Evolutionary conservation across 2,113 vertebrate genomes (phyloP).

Genomic region (Hippoglossus stenolepis): DNA sequence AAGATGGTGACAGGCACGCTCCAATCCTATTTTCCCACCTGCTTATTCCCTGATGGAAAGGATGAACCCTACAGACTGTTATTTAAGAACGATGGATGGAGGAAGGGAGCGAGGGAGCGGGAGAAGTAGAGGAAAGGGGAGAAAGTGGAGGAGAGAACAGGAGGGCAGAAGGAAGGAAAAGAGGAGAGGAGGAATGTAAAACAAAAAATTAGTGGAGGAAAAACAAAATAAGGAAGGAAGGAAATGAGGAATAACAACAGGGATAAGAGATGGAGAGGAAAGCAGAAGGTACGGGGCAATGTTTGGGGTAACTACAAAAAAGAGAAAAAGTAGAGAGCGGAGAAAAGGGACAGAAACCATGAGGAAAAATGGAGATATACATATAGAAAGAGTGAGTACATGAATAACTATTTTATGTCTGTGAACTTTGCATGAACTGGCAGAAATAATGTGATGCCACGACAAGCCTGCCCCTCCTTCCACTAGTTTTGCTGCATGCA

Average conservation of each 20-base stretch:
- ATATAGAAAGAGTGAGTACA: constrained; percentile 27
- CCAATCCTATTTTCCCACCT: constrained; percentile 75
- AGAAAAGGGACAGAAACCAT: constrained; percentile 28
- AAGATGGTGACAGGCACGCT: constrained; percentile 76
- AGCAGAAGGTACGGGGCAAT: background rate
- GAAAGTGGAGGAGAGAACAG: background rate
- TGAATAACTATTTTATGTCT: constrained; percentile 89
- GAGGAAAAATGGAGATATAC: constrained; percentile 33
- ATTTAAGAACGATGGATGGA: constrained; percentile 83
- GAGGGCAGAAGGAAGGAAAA: background rate
- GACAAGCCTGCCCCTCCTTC: constrained; percentile 98
- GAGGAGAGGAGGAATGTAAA: background rate
- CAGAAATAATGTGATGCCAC: constrained; percentile 98
- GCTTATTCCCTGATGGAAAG: constrained; percentile 76
- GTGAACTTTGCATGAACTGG: constrained; percentile 99
- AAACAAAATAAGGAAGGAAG: background rate
- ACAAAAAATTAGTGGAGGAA: constrained; percentile 7
- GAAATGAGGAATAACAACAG: background rate
- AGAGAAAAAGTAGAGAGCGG: background rate
- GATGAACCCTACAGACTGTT: constrained; percentile 77
- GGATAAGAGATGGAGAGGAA: background rate
- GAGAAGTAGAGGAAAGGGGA: background rate
- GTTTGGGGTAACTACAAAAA: background rate
- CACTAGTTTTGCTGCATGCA: constrained; percentile 96
- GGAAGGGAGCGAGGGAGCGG: constrained; percentile 22